A percentile compares a stretch with the other conserved stretches of the same genome.
Evolutionary conservation across 2,113 vertebrate genomes (phyloP).

Genomic region (Myxocyprinus asiaticus): DNA sequence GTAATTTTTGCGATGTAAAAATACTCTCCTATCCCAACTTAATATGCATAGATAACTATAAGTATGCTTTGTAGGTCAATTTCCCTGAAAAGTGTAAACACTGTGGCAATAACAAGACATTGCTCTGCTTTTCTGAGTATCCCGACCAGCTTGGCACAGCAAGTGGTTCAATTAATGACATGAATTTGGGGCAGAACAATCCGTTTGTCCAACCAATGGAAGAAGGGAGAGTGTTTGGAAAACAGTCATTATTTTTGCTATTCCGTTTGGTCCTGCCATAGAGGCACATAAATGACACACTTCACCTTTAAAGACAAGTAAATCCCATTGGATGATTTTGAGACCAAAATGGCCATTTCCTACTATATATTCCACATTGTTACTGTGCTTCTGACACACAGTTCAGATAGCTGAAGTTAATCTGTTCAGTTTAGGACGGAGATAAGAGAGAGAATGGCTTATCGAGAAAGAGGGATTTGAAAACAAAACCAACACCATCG

Average conservation of each 20-base stretch:
- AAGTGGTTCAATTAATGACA: background rate
- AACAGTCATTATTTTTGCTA: no score
- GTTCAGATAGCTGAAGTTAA: background rate
- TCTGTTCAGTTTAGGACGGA: background rate
- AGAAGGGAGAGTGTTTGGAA: no score
- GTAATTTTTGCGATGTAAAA: no score
- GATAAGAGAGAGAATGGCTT: conserved; percentile 51
- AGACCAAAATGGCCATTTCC: background rate
- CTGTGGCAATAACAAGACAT: no score
- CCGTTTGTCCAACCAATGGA: no score
- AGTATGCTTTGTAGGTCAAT: no score
- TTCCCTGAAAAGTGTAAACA: no score
- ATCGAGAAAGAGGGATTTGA: conserved; percentile 36
- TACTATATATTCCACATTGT: background rate
- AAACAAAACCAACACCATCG: conserved; percentile 52
- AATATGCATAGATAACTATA: no score
- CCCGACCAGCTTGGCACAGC: background rate
- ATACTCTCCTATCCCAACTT: no score
- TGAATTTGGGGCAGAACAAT: background rate
- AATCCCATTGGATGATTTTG: no score
- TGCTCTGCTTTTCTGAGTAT: background rate
- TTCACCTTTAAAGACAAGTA: background rate
- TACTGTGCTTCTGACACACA: background rate
- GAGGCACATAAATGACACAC: background rate
- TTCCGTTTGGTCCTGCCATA: no score